A percentile compares a stretch with the other conserved stretches of the same genome.
phyloP scores from a whole-genome alignment of 2,797 vertebrate species.

The Gallirallus australis region DNA sequence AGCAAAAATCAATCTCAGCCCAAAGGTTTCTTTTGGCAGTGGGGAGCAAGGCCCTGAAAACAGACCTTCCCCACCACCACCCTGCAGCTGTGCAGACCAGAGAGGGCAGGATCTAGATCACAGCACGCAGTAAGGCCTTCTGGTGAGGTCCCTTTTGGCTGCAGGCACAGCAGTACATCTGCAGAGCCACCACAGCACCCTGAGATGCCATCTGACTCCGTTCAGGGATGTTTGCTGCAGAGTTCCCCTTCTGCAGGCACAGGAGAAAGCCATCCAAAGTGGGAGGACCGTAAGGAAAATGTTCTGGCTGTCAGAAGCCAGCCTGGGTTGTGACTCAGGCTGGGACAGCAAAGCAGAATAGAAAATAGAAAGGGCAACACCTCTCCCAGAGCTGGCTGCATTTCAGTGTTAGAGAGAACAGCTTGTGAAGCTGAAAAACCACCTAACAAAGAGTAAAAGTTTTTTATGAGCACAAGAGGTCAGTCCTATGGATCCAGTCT shows the following conservation, averaged over 20 bases:
- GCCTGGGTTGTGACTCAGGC: background rate
- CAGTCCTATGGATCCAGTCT: accelerated
- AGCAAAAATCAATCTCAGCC: background rate
- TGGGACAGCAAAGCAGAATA: background rate
- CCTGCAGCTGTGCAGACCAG: background rate
- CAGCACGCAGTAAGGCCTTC: background rate
- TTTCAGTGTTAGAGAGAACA: background rate
- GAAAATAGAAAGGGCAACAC: background rate
- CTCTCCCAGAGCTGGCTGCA: background rate
- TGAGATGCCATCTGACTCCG: background rate
- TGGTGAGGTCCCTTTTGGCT: background rate
- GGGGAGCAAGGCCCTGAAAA: background rate
- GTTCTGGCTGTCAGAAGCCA: background rate
- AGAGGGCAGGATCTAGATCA: background rate
- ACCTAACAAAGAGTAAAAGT: background rate
- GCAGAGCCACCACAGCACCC: background rate
- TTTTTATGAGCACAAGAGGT: accelerated
- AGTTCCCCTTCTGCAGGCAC: background rate
- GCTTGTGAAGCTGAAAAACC: background rate
- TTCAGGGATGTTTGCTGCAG: background rate
- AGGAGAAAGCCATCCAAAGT: background rate
- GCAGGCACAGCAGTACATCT: background rate
- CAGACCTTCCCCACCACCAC: background rate
- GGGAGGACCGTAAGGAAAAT: background rate
- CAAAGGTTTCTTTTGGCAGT: accelerated